Conservation (phyloP, 2,888 invertebrate species). For the Gastrophysa polygoni region DNA sequence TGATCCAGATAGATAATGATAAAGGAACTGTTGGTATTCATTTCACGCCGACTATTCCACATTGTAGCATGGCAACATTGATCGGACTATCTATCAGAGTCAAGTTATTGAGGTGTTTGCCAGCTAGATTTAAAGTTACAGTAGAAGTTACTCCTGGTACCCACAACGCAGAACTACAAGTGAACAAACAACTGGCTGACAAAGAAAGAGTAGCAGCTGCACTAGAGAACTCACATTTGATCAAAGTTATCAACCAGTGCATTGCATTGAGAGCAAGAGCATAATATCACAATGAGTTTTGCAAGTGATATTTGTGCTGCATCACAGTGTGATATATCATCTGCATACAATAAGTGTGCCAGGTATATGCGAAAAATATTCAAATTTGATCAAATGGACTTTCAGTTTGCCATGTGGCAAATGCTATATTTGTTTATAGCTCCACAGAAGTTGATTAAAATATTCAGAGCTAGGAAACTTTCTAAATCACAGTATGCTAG, state of each 20-base stretch:
- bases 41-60: slow-evolving; percentile 98
- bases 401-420: slow-evolving; percentile 99
- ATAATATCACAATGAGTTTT: slow-evolving; percentile 29
- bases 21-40: slow-evolving; percentile 74
- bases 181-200: slow-evolving; percentile 97
- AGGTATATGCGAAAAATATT: slow-evolving; percentile 84
- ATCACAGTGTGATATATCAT: slow-evolving; percentile 67
- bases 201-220: slow-evolving; percentile 98
- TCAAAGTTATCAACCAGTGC: slow-evolving; percentile 95
- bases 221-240: slow-evolving; percentile 88
- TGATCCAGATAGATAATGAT: slow-evolving; percentile 78
- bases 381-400: slow-evolving; percentile 98
- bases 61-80: slow-evolving; percentile 98
- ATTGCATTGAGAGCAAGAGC: slow-evolving; percentile 56
- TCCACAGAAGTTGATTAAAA: slow-evolving; percentile 97
- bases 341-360: slow-evolving; percentile 87
- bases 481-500: slow-evolving; percentile 98
- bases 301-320: slow-evolving; percentile 18
- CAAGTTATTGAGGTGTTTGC: slow-evolving; percentile 83
- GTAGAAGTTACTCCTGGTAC: slow-evolving; percentile 91
- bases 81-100: slow-evolving; percentile 92
- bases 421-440: slow-evolving; percentile 93
- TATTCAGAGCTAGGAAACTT: slow-evolving; percentile 98
- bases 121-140: slow-evolving; percentile 79
- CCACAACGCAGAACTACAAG: slow-evolving; percentile 88